Base-by-base conservation (phyloP, 1,140 invertebrate genomes). In the Nasonia vitripennis region DNA sequence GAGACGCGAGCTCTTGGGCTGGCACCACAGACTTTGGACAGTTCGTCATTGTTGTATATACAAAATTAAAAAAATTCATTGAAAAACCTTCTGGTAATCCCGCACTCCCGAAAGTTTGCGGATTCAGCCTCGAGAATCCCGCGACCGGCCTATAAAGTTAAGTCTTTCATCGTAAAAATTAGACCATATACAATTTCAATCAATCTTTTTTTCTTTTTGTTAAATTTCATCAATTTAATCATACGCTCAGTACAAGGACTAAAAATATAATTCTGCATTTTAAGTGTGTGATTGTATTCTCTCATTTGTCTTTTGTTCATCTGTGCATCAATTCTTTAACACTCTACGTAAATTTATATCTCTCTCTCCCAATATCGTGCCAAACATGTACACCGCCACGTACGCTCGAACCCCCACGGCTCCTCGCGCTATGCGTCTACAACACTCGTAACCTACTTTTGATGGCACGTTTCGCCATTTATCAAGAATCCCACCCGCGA, bases 41-140 rank as follows among this genome's bases (percentile, higher is more conserved):
- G 55, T 70, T 81, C 27, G 17, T 51, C 51, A 31, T 68, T 81
- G 48, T 68, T 23, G 14, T 82, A 86, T 82, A 70, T 86, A 86
- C 79, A 82, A 86, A 81, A 82, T 86, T 86, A 78, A 86, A 81
- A 81, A 86, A 77, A 80, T 81, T 68, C 48, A 48, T 85, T 85
- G 41, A 81, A 85, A 85, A 85, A 81, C 51, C 17, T 70, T 86
- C 10, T 78, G 41, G 3, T 62, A 86, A 82, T 67, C 23, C 9
- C 27, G 17, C 10, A 20, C 41, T 77, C 20, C 78, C 79, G 67
- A 82, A 81, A 75, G 68, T n/a, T 41, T 14, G 75, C 12, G 31
- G 67, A 45, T 20, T 67, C 37, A 9, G 1, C 7, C n/a, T 70
- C 41, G 68, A 77, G 14, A 73, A 14, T 75, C 70, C n/a, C 14